Percentiles rank a stretch among this genome's conserved stretches.
Evolutionary conservation across 1,140 invertebrate genomes (phyloP).

Genomic region (Heliconius himera): DNA sequence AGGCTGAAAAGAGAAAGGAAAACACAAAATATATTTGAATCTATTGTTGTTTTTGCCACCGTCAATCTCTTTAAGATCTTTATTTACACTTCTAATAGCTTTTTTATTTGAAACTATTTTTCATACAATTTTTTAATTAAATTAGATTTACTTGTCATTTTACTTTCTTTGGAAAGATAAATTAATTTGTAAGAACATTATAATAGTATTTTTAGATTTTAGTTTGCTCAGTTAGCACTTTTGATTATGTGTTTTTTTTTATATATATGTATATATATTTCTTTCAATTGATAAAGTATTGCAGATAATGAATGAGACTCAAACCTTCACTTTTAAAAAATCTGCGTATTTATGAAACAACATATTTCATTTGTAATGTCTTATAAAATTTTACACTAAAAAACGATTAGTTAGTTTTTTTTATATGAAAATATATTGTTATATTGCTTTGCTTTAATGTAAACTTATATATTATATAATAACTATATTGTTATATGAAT

Average conservation of each 20-base stretch:
- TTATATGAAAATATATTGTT: neutral
- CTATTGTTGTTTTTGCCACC: neutral
- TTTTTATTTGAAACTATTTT: neutral
- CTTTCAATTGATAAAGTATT: neutral
- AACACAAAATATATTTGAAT: slow-evolving; percentile 10
- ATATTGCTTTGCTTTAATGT: neutral
- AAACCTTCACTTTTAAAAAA: too few relatives aligned
- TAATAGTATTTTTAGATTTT: neutral
- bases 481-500: neutral
- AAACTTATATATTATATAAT: neutral
- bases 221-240: slow-evolving; percentile 7
- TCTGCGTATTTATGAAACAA: too few relatives aligned
- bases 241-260: neutral
- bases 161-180: neutral
- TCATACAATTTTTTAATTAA: neutral
- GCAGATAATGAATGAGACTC: too few relatives aligned
- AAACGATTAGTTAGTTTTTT: too few relatives aligned
- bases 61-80: slow-evolving; percentile 15
- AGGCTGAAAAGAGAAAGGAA: slow-evolving; percentile 33
- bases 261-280: neutral
- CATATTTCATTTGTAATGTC: too few relatives aligned
- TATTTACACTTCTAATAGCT: neutral
- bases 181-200: neutral
- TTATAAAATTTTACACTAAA: too few relatives aligned
- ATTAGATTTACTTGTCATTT: neutral